Evolutionary conservation across 1,140 invertebrate genomes (phyloP).

Genomic region (Ceratitis capitata): DNA sequence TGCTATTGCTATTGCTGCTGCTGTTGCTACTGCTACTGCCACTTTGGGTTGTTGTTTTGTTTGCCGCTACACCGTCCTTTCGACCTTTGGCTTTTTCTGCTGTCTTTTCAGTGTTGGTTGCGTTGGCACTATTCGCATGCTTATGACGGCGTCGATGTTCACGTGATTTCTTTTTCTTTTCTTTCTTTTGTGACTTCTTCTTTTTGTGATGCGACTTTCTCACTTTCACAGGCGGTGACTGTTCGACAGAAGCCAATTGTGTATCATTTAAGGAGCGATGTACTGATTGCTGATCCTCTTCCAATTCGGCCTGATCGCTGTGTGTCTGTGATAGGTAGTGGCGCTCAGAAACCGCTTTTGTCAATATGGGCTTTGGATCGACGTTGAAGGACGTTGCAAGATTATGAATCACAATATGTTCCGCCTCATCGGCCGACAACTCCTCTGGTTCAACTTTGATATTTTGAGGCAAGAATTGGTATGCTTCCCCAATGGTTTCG

Average conservation of each 20-base stretch:
- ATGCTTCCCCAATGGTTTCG: not conserved
- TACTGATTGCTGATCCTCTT: not conserved
- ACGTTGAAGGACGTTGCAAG: not conserved
- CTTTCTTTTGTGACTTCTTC: slow-evolving; percentile 62
- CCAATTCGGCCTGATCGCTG: not conserved
- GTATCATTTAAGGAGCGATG: not conserved
- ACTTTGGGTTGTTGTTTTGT: slow-evolving; percentile 41
- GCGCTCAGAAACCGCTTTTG: not conserved
- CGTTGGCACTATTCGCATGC: slow-evolving; percentile 50
- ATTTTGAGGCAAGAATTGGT: slow-evolving; percentile 39
- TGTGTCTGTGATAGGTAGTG: not conserved
- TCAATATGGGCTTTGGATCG: not conserved
- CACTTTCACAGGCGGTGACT: slow-evolving; percentile 41
- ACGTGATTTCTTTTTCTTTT: slow-evolving; percentile 58
- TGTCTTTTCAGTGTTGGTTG: not conserved
- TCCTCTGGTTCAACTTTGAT: slow-evolving; percentile 42
- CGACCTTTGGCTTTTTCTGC: not conserved
- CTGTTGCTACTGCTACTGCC: slow-evolving; percentile 20
- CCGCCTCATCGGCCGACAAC: not conserved
- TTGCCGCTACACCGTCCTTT: slow-evolving; percentile 36
- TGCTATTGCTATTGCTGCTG: slow-evolving; percentile 22
- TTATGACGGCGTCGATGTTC: slow-evolving; percentile 58
- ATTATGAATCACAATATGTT: not conserved
- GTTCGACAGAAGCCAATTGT: too few relatives aligned
- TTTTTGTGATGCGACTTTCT: slow-evolving; percentile 57